phyloP scores from a whole-genome alignment of 2,797 vertebrate genomes.

The Hyperoplus immaculatus region DNA sequence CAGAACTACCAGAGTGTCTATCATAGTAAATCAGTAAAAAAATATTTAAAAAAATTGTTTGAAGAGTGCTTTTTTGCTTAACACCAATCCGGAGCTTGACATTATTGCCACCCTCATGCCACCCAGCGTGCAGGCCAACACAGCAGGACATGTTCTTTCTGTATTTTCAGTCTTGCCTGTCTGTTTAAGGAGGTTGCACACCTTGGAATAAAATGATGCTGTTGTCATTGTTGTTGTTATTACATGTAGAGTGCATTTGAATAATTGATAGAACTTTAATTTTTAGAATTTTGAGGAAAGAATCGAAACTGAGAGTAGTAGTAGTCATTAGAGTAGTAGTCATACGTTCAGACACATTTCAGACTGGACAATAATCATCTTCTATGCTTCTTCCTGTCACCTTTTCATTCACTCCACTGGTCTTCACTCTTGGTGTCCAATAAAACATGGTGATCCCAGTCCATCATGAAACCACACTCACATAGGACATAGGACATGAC shows the following conservation, averaged over 20 bases:
- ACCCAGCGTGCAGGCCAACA: background rate
- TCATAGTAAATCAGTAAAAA: background rate
- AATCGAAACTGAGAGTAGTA: background rate
- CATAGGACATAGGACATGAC: conserved; percentile 37
- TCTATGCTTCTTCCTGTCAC: background rate
- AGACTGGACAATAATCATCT: background rate
- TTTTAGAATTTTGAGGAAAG: background rate
- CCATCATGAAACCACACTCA: conserved; percentile 32
- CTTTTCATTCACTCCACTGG: conserved; percentile 24
- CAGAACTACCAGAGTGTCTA: background rate
- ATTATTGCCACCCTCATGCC: background rate
- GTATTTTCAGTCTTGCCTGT: background rate
- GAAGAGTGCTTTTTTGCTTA: background rate
- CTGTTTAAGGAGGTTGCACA: background rate
- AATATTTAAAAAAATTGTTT: background rate
- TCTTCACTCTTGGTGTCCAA: conserved; percentile 34
- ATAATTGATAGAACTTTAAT: background rate
- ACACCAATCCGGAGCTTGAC: conserved; percentile 2
- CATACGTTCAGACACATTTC: background rate
- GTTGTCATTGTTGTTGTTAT: background rate
- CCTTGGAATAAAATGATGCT: background rate
- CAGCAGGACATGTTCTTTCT: background rate
- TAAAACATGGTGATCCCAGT: conserved; percentile 34
- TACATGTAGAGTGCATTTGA: background rate
- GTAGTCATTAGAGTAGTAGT: background rate